These are phyloP conservation scores for Mythimna impura DNA, from an alignment of 2,888 invertebrate species.

Conservation along the genomic window DNA sequence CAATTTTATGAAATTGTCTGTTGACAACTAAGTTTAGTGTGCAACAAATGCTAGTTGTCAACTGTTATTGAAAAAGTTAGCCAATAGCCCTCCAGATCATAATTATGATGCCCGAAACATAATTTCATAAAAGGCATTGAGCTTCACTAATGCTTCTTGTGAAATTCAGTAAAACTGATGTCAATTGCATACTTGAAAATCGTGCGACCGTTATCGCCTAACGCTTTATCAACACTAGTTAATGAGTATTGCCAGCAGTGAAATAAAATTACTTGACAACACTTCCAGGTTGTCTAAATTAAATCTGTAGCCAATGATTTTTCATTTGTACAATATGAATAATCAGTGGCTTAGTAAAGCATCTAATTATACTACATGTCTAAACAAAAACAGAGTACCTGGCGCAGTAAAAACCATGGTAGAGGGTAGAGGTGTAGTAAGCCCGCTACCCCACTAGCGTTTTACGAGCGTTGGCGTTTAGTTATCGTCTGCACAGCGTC, in stretches of 20 bases:
- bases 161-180: neutral
- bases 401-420: neutral
- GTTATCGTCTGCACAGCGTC: no score
- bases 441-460: no score
- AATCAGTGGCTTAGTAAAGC: conserved; percentile 78
- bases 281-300: conserved; percentile 71
- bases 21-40: no score
- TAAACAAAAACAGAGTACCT: conserved; percentile 6
- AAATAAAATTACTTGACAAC: conserved; percentile 71
- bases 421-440: no score
- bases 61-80: no score
- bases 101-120: neutral
- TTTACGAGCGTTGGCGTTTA: no score
- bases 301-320: conserved; percentile 79
- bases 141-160: neutral
- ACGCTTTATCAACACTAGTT: conserved; percentile 3
- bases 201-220: neutral
- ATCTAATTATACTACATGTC: conserved; percentile 14
- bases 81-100: no score
- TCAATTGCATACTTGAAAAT: neutral
- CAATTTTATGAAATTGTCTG: no score
- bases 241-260: conserved; percentile 46
- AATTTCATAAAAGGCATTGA: neutral
- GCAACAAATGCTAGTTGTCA: no score
- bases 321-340: conserved; percentile 80